Evolutionary conservation across 2,888 invertebrate genomes (phyloP).

Genomic region (Ecliptopera silaceata): DNA sequence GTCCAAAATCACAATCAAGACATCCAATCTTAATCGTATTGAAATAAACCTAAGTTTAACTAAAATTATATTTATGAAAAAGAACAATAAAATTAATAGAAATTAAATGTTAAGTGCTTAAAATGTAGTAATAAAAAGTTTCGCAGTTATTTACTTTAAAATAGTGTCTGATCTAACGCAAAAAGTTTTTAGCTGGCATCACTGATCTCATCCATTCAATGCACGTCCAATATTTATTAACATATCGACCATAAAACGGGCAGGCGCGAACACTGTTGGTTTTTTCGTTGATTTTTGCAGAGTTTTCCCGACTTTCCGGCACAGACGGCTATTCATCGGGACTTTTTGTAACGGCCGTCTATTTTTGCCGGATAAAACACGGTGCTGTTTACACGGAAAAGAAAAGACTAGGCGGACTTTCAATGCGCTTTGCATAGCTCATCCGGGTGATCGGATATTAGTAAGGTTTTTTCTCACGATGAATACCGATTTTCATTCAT

Average conservation of each 20-base stretch:
- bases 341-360: conserved; percentile 53
- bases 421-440: conserved; percentile 29
- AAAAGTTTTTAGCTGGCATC: conserved; percentile 10
- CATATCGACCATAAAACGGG: conserved; percentile 73
- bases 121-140: too few relatives aligned
- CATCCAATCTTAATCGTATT: too few relatives aligned
- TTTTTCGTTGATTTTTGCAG: conserved; percentile 48
- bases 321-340: conserved; percentile 63
- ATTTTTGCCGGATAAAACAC: conserved; percentile 48
- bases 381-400: conserved; percentile 46
- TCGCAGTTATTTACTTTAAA: too few relatives aligned
- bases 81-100: too few relatives aligned
- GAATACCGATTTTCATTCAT: not conserved
- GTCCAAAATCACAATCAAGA: too few relatives aligned
- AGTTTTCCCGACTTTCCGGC: conserved; percentile 54
- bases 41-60: too few relatives aligned
- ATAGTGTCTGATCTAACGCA: not conserved
- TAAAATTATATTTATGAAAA: too few relatives aligned
- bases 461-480: conserved; percentile 6
- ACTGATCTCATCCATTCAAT: conserved; percentile 61
- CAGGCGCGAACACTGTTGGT: conserved; percentile 63
- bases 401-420: conserved; percentile 36
- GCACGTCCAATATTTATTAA: conserved; percentile 76
- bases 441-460: conserved; percentile 19
- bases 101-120: too few relatives aligned